Evolutionary conservation across 2,797 vertebrate genomes (phyloP).

Genomic region (Euphonia xanthogaster): DNA sequence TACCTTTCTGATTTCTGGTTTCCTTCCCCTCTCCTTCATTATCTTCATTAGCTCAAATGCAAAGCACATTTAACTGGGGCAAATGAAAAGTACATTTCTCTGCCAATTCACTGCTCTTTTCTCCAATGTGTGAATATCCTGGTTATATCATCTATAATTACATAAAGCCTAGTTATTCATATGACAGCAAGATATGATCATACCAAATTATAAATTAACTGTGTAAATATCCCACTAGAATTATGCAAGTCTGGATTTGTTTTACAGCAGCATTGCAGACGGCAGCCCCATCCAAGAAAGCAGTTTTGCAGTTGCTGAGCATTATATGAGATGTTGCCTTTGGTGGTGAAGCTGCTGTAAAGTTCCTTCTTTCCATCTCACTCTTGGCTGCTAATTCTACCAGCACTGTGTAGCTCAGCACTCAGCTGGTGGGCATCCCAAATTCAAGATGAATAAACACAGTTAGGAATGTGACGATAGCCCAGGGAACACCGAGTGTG

Average conservation of each 20-base stretch:
- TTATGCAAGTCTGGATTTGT: background rate
- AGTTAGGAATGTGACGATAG: background rate
- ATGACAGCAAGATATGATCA: background rate
- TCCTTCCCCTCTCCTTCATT: background rate
- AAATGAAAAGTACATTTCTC: background rate
- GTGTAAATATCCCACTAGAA: background rate
- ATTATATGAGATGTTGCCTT: background rate
- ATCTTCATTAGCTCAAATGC: background rate
- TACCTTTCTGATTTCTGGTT: background rate
- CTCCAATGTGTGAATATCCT: background rate
- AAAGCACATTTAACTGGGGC: background rate
- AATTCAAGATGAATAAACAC: background rate
- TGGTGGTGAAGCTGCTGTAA: background rate
- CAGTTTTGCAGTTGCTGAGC: background rate
- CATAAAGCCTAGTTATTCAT: background rate
- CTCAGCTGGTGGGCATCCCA: background rate
- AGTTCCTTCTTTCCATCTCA: background rate
- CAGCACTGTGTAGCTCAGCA: background rate
- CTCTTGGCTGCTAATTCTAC: background rate
- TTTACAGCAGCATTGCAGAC: background rate
- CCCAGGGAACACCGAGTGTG: background rate
- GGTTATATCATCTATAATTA: background rate
- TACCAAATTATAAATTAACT: background rate
- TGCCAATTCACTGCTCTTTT: background rate
- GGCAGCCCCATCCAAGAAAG: background rate